Evolutionary conservation across 2,888 invertebrate genomes (phyloP).

Genomic region (Dasypolia templi): DNA sequence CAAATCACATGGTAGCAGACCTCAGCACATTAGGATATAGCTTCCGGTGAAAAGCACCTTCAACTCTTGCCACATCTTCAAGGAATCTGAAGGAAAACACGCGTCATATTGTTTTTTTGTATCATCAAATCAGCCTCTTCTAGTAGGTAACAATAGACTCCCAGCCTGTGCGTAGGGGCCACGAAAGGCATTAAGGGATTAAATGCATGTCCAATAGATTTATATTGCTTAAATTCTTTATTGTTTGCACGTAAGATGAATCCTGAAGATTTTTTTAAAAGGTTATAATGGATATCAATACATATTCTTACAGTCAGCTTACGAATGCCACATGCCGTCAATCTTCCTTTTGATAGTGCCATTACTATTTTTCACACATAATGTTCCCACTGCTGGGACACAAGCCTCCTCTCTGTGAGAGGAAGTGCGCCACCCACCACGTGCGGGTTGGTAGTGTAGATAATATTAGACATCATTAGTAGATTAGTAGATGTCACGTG

Average conservation of each 20-base stretch:
- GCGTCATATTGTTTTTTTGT: slow-evolving; percentile 9
- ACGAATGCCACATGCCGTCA: neutral
- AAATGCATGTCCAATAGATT: neutral
- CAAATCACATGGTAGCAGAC: neutral
- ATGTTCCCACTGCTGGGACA: no score
- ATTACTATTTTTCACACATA: no score
- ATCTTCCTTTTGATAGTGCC: neutral
- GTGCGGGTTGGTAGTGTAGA: no score
- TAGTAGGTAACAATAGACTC: slow-evolving; percentile 10
- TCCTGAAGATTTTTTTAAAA: neutral
- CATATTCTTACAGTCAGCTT: neutral
- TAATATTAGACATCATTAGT: no score
- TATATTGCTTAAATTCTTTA: slow-evolving; percentile 6
- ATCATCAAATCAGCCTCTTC: neutral
- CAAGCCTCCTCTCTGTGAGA: no score
- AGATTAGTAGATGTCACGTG: no score
- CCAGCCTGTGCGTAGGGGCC: neutral
- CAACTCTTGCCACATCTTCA: neutral
- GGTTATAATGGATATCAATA: neutral
- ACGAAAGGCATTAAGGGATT: slow-evolving; percentile 15
- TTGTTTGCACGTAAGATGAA: neutral
- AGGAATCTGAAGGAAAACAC: neutral
- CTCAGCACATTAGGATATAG: neutral
- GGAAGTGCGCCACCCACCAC: no score
- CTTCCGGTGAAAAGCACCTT: neutral